Conservation (phyloP, 2,113 vertebrate genomes). For the Zapornia atra region DNA sequence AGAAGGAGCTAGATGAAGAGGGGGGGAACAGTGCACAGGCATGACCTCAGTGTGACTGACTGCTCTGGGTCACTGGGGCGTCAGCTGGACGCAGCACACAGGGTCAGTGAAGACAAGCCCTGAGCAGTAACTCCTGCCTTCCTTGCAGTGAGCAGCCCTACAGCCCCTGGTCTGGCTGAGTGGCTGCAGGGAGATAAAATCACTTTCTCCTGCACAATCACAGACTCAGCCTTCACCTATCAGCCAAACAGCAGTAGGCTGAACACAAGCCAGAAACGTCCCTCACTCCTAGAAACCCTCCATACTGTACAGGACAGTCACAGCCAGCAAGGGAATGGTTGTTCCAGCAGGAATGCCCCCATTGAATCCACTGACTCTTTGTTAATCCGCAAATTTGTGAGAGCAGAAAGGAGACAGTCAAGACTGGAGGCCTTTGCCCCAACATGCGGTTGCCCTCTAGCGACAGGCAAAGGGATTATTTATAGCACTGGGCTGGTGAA, state of each 20-base stretch:
- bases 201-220: not conserved
- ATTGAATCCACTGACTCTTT: not conserved
- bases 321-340: rapidly evolving
- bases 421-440: not conserved
- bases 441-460: not conserved
- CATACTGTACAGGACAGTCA: not conserved
- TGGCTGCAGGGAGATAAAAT: not conserved
- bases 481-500: rapidly evolving
- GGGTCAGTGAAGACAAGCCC: not conserved
- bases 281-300: not conserved
- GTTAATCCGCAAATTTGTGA: not conserved
- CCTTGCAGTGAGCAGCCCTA: not conserved
- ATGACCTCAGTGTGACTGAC: not conserved
- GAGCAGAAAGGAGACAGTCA: not conserved
- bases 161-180: not conserved
- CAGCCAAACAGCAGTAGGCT: not conserved
- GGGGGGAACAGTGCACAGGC: not conserved
- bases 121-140: not conserved
- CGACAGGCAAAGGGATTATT: not conserved
- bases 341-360: not conserved
- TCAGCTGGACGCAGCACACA: rapidly evolving
- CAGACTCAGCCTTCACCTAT: not conserved
- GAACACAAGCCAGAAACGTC: not conserved
- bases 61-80: not conserved
- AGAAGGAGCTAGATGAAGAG: not conserved